Evolutionary conservation across 2,797 vertebrate species (phyloP).

Genomic region (Morelia viridis): DNA sequence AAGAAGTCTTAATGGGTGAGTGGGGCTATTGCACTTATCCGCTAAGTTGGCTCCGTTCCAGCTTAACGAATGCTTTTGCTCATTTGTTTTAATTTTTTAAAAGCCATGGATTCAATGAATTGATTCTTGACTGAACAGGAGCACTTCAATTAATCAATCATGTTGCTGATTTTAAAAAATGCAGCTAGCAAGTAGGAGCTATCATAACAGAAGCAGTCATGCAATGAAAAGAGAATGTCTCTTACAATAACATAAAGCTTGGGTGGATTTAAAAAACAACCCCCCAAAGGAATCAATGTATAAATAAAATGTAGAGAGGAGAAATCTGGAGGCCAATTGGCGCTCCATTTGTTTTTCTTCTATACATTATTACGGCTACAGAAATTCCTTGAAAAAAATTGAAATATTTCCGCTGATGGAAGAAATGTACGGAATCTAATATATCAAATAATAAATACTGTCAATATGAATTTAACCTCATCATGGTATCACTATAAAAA

Average conservation of each 20-base stretch:
- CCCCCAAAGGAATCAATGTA: neutral
- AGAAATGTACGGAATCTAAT: constrained; percentile 71
- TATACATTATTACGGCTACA: constrained; percentile 65
- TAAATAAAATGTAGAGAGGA: constrained; percentile 22
- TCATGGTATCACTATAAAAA: no score
- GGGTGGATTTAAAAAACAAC: neutral
- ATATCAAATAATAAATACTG: no score
- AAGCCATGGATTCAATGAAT: neutral
- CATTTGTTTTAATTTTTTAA: neutral
- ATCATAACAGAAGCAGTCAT: neutral
- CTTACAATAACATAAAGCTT: neutral
- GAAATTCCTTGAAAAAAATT: constrained; percentile 79
- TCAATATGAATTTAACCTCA: no score
- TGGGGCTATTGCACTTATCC: neutral
- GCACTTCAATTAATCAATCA: neutral
- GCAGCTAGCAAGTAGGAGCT: neutral
- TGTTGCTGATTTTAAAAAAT: neutral
- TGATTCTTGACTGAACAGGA: neutral
- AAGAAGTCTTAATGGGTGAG: neutral
- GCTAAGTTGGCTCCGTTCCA: neutral
- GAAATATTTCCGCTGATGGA: constrained; percentile 77
- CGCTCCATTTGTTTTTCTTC: constrained; percentile 51
- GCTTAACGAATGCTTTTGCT: neutral
- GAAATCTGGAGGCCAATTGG: constrained; percentile 47
- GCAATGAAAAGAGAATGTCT: neutral